Conservation (phyloP, 2,113 vertebrate species). For the Xenus cinereus region DNA sequence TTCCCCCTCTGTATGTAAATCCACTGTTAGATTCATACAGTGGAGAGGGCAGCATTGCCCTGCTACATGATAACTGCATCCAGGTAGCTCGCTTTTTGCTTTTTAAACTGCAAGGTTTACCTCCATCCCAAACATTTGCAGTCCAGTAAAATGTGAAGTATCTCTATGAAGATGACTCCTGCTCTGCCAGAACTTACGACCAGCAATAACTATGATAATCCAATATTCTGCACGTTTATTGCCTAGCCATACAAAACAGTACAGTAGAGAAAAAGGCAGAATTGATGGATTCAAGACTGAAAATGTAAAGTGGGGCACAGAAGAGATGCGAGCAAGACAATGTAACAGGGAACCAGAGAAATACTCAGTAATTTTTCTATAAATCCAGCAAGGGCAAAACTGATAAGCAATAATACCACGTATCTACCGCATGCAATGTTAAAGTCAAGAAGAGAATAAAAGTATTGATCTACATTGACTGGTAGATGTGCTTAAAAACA, state of each 20-base stretch:
- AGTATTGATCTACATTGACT: neutral
- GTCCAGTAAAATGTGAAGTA: neutral
- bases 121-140: neutral
- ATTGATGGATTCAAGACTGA: neutral
- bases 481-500: neutral
- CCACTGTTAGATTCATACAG: neutral
- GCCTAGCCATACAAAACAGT: neutral
- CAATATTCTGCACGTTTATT: neutral
- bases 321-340: neutral
- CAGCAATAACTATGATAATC: neutral
- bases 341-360: neutral
- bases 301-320: neutral
- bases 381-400: neutral
- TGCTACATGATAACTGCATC: no score
- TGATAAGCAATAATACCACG: neutral
- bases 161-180: neutral
- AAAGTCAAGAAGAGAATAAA: neutral
- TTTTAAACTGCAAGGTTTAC: neutral
- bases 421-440: neutral
- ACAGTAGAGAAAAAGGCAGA: neutral
- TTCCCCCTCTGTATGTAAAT: neutral
- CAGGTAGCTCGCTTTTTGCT: neutral
- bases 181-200: neutral
- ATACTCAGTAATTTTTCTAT: neutral
- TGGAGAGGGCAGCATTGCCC: neutral